Percentiles rank a stretch among this genome's conserved stretches.
These are phyloP conservation scores for Gari tellinella DNA, from an alignment of 2,888 invertebrate species.

Conservation along the genomic window DNA sequence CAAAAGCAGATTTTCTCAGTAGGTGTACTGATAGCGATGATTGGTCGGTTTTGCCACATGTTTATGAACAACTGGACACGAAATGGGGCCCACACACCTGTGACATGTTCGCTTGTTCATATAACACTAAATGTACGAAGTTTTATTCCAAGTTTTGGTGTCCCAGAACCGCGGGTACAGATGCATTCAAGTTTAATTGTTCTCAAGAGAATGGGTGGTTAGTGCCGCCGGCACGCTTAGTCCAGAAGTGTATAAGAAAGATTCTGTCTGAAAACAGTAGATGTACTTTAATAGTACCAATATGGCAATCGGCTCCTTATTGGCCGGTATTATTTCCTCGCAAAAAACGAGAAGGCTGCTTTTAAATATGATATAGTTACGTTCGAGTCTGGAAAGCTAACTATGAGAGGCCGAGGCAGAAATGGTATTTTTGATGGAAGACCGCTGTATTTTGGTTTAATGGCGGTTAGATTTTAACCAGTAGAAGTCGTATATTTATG, in stretches of 20 bases:
- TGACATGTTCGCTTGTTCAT: slow-evolving; percentile 40
- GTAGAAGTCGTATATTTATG: no score
- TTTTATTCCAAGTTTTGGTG: slow-evolving; percentile 37
- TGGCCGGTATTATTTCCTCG: slow-evolving; percentile 13
- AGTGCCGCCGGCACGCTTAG: slow-evolving; percentile 30
- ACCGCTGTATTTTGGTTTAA: slow-evolving; percentile 13
- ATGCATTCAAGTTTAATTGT: slow-evolving; percentile 22
- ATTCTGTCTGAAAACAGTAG: slow-evolving; percentile 4
- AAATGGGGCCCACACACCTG: slow-evolving; percentile 41
- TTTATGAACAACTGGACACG: no score
- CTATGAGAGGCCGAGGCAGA: slow-evolving; percentile 18
- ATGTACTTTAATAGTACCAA: slow-evolving; percentile 21
- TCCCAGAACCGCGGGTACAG: slow-evolving; percentile 16
- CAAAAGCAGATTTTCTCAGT: slow-evolving; percentile 15
- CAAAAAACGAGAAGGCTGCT: background rate
- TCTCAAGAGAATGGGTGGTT: slow-evolving; percentile 18
- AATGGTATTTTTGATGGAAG: slow-evolving; percentile 24
- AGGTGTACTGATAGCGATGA: slow-evolving; percentile 20
- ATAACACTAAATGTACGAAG: slow-evolving; percentile 38
- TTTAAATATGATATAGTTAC: background rate
- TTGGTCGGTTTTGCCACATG: no score
- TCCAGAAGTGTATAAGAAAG: slow-evolving; percentile 16
- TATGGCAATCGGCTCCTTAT: slow-evolving; percentile 29
- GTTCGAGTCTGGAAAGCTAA: slow-evolving; percentile 16
- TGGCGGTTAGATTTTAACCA: slow-evolving; percentile 21